Percentiles rank a stretch among this genome's conserved stretches.
Evolutionary conservation across 2,113 vertebrate genomes (phyloP).

Genomic region (Colinus virginianus): DNA sequence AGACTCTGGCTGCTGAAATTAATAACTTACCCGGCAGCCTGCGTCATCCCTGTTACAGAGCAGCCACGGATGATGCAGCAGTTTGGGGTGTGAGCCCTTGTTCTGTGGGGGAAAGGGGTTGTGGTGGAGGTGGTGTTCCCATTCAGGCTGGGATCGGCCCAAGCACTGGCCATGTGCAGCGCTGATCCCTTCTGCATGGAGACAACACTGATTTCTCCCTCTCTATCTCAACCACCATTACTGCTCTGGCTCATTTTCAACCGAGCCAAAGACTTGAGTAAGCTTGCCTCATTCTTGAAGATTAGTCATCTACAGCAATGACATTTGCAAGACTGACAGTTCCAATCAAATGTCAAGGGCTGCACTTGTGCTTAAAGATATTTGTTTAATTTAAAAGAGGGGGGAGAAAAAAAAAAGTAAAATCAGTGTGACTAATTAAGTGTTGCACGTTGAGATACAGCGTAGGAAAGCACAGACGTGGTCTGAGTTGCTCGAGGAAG

Average conservation of each 20-base stretch:
- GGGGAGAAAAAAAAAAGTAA: not conserved
- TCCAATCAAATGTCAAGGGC: slow-evolving; percentile 39
- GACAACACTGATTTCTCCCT: not conserved
- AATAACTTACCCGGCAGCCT: not conserved
- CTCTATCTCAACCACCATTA: not conserved
- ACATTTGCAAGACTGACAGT: slow-evolving; percentile 54
- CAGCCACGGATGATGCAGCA: not conserved
- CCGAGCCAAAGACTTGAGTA: slow-evolving; percentile 21
- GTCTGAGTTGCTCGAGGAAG: not conserved
- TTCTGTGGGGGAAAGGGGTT: not conserved
- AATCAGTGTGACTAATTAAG: not conserved
- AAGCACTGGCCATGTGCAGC: fast-evolving
- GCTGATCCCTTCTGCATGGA: not conserved
- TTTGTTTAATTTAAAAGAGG: not conserved
- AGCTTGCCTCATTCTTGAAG: slow-evolving; percentile 21
- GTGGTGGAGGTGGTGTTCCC: fast-evolving
- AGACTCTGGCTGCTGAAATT: slow-evolving; percentile 28
- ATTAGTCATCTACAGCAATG: slow-evolving; percentile 49
- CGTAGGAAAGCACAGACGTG: not conserved
- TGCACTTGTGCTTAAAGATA: not conserved
- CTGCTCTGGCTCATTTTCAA: slow-evolving; percentile 5
- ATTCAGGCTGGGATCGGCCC: not conserved
- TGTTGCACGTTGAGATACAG: not conserved
- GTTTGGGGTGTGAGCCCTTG: not conserved
- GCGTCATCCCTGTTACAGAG: not conserved